phyloP scores from a whole-genome alignment of 2,888 invertebrate genomes.

The Koerneria pararmatus region DNA sequence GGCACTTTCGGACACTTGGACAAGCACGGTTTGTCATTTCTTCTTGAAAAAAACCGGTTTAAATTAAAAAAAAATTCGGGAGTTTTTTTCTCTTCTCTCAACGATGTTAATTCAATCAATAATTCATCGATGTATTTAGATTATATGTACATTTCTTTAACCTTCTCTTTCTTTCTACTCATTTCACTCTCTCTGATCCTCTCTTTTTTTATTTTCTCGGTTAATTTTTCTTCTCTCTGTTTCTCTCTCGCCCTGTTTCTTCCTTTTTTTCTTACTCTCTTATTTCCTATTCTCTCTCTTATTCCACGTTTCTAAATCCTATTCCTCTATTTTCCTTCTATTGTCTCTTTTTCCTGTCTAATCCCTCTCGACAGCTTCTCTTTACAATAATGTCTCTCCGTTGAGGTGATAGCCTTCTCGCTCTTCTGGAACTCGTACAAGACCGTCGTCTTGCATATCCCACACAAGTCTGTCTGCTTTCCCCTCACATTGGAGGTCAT shows the following conservation, averaged over 20 bases:
- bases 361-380: too few species aligned
- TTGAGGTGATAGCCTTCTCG: constrained; percentile 63
- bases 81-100: too few species aligned
- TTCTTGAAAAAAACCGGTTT: too few species aligned
- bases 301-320: too few species aligned
- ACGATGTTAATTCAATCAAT: too few species aligned
- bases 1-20: constrained; percentile 44
- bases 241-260: too few species aligned
- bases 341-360: too few species aligned
- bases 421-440: constrained; percentile 64
- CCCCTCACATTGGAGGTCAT: constrained; percentile 44
- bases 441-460: constrained; percentile 34
- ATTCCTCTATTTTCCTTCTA: too few species aligned
- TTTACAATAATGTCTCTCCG: constrained; percentile 38
- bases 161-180: not conserved
- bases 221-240: constrained; percentile 14
- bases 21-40: constrained; percentile 28
- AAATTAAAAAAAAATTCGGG: too few species aligned
- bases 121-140: too few species aligned
- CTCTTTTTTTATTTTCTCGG: not conserved
- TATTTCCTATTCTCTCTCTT: too few species aligned
- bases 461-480: constrained; percentile 48
- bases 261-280: too few species aligned
- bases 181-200: not conserved
- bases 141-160: not conserved